Evolutionary conservation across 2,888 invertebrate genomes (phyloP), one percentile per base, ranked within the genome.

Genomic region (Subacronicta megacephala): DNA sequence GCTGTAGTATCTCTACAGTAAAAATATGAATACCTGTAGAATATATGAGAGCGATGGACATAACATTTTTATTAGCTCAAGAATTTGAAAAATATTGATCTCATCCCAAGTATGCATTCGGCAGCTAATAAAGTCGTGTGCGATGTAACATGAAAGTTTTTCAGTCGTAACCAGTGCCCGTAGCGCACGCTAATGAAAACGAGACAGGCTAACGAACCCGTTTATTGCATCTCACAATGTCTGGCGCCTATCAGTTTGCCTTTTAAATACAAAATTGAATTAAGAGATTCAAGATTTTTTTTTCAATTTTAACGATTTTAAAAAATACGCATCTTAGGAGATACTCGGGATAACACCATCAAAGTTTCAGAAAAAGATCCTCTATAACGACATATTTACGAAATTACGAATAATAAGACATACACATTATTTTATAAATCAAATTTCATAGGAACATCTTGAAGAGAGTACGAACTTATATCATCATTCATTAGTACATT

Each of bases 181-280:
- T 72, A 70, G 75, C 79, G 69, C 80, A 76, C 81, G 82, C 85
- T 79, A 86, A 85, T 90, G 91, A 92, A 92, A 92, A 90, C 90
- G 92, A 92, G 88, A 89, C 84, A 87, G 90, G 87, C 72, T 86
- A 89, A 84, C 84, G 91, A 91, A 90, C 92, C 77, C 82, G 78
- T 67, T 77, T 76, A 72, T 74, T 72, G 77, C 74, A 76, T 75
- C 76, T 78, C 66, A 72, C 71, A 75, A 65, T 65, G 63, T 62
- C 62, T 61, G 63, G 55, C 70, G 71, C 44, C 57, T 56, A 67
- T 58, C 43, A 53, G 38, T 55, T 55, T 20, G 46, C 43, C 1
- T 20, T 1, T 20, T 7, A 6, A 20, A 20, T 6, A 6, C 20
- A 23, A 23, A 10, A 10, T 26, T 10, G 26, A 26, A 26, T 10